Evolutionary conservation across 2,113 vertebrate genomes (phyloP).

Genomic region (Chloropsis cyanopogon): DNA sequence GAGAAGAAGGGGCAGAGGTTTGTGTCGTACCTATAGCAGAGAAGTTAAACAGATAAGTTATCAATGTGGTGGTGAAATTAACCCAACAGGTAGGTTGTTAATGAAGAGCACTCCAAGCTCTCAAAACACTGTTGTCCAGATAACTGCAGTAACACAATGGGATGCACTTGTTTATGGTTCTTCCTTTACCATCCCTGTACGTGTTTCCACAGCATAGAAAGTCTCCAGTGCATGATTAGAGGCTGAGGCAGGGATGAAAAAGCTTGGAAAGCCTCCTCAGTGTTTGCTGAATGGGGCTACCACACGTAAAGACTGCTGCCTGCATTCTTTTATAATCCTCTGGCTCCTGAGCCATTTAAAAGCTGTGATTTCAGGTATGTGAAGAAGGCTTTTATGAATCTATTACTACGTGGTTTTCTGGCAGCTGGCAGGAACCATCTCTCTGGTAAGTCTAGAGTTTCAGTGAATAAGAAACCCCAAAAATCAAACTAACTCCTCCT

Average conservation of each 20-base stretch:
- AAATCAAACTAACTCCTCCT: neutral
- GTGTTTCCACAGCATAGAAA: neutral
- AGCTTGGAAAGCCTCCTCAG: neutral
- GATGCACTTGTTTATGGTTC: neutral
- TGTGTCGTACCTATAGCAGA: neutral
- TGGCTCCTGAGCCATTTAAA: neutral
- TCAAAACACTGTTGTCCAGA: neutral
- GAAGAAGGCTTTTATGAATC: neutral
- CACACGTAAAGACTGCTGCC: neutral
- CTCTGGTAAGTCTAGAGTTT: neutral
- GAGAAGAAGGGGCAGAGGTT: neutral
- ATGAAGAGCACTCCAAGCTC: neutral
- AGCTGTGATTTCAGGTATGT: neutral
- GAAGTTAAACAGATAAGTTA: neutral
- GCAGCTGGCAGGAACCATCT: neutral
- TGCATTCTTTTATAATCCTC: neutral
- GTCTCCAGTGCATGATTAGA: neutral
- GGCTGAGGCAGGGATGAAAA: neutral
- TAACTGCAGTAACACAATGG: neutral
- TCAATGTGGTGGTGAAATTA: neutral
- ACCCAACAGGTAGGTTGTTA: neutral
- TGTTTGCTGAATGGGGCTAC: neutral
- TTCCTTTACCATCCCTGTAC: fast-evolving
- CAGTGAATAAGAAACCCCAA: neutral
- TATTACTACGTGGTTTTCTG: neutral